Percentiles rank a stretch among this genome's conserved stretches.
Evolutionary conservation across 2,888 invertebrate species (phyloP).

Genomic region (Encarsia formosa): DNA sequence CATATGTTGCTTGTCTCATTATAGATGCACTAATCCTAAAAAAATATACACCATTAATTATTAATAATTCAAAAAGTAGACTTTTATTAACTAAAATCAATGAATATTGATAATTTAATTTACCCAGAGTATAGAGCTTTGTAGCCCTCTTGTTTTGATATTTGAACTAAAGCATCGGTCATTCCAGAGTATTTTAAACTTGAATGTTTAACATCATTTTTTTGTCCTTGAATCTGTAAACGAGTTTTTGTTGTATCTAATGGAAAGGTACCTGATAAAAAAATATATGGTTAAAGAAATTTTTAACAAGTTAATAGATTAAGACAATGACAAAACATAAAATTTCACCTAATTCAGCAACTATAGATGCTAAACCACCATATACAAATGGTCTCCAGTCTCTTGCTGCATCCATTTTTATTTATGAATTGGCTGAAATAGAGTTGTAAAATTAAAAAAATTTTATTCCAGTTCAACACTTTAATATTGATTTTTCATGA

Average conservation of each 20-base stretch:
- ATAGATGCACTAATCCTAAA: conserved; percentile 87
- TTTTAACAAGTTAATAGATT: conserved; percentile 3
- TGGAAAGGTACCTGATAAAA: conserved; percentile 80
- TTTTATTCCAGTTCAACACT: too few relatives aligned
- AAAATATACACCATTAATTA: conserved; percentile 9
- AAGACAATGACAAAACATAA: conserved; percentile 2
- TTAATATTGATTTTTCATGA: too few relatives aligned
- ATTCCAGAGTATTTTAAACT: conserved; percentile 81
- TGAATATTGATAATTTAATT: conserved; percentile 39
- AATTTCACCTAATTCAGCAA: conserved; percentile 84
- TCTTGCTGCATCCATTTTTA: too few relatives aligned
- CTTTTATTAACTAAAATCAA: conserved; percentile 6
- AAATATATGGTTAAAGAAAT: conserved; percentile 12
- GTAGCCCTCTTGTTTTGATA: conserved; percentile 81
- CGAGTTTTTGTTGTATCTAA: conserved; percentile 93
- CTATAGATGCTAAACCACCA: conserved; percentile 89
- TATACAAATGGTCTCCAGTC: conserved; percentile 94
- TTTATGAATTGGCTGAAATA: conserved; percentile 6
- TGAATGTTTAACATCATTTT: conserved; percentile 70
- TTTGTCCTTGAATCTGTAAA: conserved; percentile 91
- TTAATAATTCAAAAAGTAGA: conserved; percentile 11
- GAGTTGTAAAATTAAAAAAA: conserved; percentile 29
- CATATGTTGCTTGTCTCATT: conserved; percentile 89
- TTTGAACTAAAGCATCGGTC: conserved; percentile 85
- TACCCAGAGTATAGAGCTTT: conserved; percentile 83